These are phyloP conservation scores for Listrodromus nycthemerus DNA, from an alignment of 2,888 invertebrate species.

Conservation along the genomic window DNA sequence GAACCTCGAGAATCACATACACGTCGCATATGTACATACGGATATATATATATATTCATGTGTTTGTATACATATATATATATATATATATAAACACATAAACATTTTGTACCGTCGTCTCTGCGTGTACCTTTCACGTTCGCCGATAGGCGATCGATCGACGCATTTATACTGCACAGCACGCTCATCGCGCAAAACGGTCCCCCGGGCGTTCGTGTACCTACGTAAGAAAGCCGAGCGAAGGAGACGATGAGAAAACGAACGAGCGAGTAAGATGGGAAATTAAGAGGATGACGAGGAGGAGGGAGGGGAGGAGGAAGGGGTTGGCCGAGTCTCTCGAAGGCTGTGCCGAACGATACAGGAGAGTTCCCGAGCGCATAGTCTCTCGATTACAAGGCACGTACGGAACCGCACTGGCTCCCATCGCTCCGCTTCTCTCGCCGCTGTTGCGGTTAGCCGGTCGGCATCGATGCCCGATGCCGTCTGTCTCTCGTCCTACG, in stretches of 20 bases:
- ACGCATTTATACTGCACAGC: conserved; percentile 37
- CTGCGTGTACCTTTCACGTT: conserved; percentile 5
- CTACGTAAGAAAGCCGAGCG: conserved; percentile 55
- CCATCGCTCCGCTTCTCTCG: conserved; percentile 71
- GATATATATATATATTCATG: too few species aligned
- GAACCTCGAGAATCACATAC: conserved; percentile 29
- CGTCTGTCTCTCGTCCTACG: conserved; percentile 63
- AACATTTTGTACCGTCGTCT: not conserved
- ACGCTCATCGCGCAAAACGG: conserved; percentile 57
- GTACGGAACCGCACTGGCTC: conserved; percentile 74
- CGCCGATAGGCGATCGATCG: conserved; percentile 32
- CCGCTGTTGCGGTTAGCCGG: conserved; percentile 49
- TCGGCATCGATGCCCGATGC: conserved; percentile 22
- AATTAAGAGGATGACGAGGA: conserved; percentile 14
- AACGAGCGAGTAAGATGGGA: conserved; percentile 40
- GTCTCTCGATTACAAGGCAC: conserved; percentile 79
- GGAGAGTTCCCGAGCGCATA: conserved; percentile 32
- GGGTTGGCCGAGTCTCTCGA: not conserved
- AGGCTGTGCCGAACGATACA: conserved; percentile 26
- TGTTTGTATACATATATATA: not conserved
- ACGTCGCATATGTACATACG: not conserved
- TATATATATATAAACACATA: not conserved
- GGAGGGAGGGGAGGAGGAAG: too few species aligned
- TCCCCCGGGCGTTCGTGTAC: conserved; percentile 50
- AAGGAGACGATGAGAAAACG: conserved; percentile 52